Evolutionary conservation across 2,888 invertebrate species (phyloP).

Genomic region (Brenthis hecate): DNA sequence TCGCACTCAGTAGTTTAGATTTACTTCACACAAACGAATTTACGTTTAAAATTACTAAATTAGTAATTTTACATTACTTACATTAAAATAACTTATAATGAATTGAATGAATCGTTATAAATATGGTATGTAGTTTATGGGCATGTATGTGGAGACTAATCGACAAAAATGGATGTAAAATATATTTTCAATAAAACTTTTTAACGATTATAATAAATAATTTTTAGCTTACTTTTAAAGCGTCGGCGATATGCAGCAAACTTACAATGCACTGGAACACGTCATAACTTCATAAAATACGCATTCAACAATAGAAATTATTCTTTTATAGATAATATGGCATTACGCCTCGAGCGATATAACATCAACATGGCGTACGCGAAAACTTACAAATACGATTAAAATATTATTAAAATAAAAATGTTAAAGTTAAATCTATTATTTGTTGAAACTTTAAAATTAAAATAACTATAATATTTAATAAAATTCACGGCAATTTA

Average conservation of each 20-base stretch:
- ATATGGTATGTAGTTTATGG: neutral
- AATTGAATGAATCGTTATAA: neutral
- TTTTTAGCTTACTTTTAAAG: constrained; percentile 38
- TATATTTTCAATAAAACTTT: constrained; percentile 12
- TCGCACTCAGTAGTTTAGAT: too few relatives aligned
- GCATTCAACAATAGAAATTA: constrained; percentile 44
- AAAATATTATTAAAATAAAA: constrained; percentile 23
- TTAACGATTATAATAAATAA: constrained; percentile 1
- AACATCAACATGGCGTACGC: constrained; percentile 36
- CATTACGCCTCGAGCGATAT: constrained; percentile 45
- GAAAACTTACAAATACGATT: constrained; percentile 16
- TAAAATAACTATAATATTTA: constrained; percentile 23
- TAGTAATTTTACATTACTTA: too few relatives aligned
- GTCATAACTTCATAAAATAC: constrained; percentile 54
- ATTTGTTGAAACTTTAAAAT: constrained; percentile 15
- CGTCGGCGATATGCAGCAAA: constrained; percentile 31
- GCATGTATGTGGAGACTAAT: neutral
- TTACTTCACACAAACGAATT: too few relatives aligned
- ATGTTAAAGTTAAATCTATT: constrained; percentile 15
- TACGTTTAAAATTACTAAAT: neutral
- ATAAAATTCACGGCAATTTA: constrained; percentile 37
- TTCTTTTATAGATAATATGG: constrained; percentile 49
- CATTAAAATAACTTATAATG: too few relatives aligned
- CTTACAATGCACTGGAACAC: constrained; percentile 47
- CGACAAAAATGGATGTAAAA: neutral